These are phyloP conservation scores for Pentamera pediparva DNA, from an alignment of 53 echinoderm and acorn worm species.

Conservation along the genomic window DNA sequence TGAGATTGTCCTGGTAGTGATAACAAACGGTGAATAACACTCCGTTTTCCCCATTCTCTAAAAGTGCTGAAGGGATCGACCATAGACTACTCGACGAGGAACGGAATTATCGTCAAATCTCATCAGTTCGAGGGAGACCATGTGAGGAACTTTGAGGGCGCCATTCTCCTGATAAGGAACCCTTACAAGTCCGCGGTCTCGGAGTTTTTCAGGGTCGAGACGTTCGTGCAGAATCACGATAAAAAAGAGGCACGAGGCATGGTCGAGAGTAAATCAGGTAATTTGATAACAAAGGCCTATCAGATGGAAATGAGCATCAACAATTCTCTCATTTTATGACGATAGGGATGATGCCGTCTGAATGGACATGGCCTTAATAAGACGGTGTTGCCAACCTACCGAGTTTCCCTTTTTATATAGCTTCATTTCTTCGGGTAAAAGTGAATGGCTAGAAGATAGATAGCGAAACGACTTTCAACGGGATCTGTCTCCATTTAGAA, in stretches of 20 bases:
- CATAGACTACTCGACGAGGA: conserved; percentile 15
- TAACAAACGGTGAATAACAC: too few species aligned
- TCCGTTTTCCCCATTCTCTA: neutral
- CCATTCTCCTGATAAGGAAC: conserved; percentile 40
- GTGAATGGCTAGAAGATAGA: too few species aligned
- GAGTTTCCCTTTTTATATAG: neutral
- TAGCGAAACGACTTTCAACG: too few species aligned
- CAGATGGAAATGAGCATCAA: too few species aligned
- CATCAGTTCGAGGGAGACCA: conserved; percentile 30
- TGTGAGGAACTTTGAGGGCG: conserved; percentile 32
- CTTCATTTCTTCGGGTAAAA: neutral
- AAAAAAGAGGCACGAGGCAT: neutral
- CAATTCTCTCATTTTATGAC: too few species aligned
- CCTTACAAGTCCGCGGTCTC: conserved; percentile 45
- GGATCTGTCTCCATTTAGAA: too few species aligned
- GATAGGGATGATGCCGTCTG: too few species aligned
- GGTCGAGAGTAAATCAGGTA: neutral
- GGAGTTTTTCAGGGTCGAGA: conserved; percentile 39
- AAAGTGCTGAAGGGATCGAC: conserved; percentile 32
- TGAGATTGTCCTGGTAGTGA: too few species aligned
- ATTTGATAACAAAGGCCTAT: too few species aligned
- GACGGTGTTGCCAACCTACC: neutral
- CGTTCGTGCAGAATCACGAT: neutral
- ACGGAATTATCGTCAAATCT: conserved; percentile 34
- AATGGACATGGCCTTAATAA: neutral